phyloP scores from a whole-genome alignment of 2,888 invertebrate genomes.

The Thyatira batis region DNA sequence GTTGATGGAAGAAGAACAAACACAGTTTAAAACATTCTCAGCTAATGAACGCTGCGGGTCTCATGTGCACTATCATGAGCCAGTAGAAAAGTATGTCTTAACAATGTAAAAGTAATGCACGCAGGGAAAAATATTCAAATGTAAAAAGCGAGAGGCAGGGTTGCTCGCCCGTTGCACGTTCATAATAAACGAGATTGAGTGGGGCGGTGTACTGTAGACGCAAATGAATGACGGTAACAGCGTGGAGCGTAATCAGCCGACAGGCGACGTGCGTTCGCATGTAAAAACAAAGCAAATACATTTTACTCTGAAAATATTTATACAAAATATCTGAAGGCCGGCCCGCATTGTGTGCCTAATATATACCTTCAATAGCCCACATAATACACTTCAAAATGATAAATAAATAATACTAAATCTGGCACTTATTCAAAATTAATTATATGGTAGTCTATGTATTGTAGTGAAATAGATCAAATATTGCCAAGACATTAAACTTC shows the following conservation, averaged over 20 bases:
- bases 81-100: slow-evolving; percentile 46
- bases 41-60: slow-evolving; percentile 26
- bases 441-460: neutral
- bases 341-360: slow-evolving; percentile 34
- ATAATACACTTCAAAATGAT: neutral
- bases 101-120: slow-evolving; percentile 64
- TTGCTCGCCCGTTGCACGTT: slow-evolving; percentile 61
- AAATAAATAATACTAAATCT: neutral
- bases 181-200: slow-evolving; percentile 80
- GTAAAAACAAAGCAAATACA: slow-evolving; percentile 69
- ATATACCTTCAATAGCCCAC: slow-evolving; percentile 3
- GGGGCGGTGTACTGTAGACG: slow-evolving; percentile 65
- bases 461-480: neutral
- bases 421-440: too few relatives aligned
- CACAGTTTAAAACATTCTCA: slow-evolving; percentile 32
- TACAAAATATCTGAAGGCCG: slow-evolving; percentile 38
- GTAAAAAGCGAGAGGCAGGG: slow-evolving; percentile 63
- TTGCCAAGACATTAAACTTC: neutral
- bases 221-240: slow-evolving; percentile 76
- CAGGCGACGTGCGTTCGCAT: slow-evolving; percentile 65
- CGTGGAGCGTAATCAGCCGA: slow-evolving; percentile 71
- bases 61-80: slow-evolving; percentile 40
- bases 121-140: slow-evolving; percentile 64
- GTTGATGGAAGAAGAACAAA: slow-evolving; percentile 18
- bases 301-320: slow-evolving; percentile 49